Percentiles rank a stretch among this genome's conserved stretches.
Conservation (phyloP, 1,140 invertebrate genomes). For the Halesus radiatus region DNA sequence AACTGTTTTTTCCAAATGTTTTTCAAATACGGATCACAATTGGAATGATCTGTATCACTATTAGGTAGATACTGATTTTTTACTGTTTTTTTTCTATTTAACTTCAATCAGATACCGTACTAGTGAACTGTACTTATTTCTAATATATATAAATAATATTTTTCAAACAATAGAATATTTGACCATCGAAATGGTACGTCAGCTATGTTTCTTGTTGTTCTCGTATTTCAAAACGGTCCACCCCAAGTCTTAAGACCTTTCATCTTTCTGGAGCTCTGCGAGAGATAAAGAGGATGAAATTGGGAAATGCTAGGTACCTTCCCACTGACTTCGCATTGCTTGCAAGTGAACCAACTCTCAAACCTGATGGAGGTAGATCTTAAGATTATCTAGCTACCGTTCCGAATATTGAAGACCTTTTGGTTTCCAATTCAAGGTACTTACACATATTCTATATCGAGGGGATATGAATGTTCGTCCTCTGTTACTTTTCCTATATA, state of each 20-base stretch:
- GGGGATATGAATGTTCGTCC: background rate
- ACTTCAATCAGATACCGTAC: too few relatives aligned
- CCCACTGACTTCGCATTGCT: constrained; percentile 13
- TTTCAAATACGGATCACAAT: too few relatives aligned
- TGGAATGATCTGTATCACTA: too few relatives aligned
- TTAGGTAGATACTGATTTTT: too few relatives aligned
- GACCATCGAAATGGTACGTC: background rate
- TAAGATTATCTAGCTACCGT: too few relatives aligned
- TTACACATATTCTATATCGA: background rate
- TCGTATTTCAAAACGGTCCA: background rate
- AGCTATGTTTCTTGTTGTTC: too few relatives aligned
- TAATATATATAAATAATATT: too few relatives aligned
- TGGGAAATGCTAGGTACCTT: constrained; percentile 17
- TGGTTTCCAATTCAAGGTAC: constrained; percentile 6
- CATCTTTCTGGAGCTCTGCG: constrained; percentile 25
- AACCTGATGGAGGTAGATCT: background rate
- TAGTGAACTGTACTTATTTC: too few relatives aligned
- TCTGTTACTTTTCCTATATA: constrained; percentile 3
- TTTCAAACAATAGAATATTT: too few relatives aligned
- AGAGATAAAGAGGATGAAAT: constrained; percentile 41
- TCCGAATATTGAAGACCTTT: background rate
- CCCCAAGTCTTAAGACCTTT: constrained; percentile 21
- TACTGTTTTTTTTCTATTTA: too few relatives aligned
- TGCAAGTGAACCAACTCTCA: constrained; percentile 9
- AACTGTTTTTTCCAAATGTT: too few relatives aligned